A percentile compares a stretch with the other conserved stretches of the same genome.
Conservation (phyloP, 2,113 vertebrate genomes). For the Vulpes vulpes region DNA sequence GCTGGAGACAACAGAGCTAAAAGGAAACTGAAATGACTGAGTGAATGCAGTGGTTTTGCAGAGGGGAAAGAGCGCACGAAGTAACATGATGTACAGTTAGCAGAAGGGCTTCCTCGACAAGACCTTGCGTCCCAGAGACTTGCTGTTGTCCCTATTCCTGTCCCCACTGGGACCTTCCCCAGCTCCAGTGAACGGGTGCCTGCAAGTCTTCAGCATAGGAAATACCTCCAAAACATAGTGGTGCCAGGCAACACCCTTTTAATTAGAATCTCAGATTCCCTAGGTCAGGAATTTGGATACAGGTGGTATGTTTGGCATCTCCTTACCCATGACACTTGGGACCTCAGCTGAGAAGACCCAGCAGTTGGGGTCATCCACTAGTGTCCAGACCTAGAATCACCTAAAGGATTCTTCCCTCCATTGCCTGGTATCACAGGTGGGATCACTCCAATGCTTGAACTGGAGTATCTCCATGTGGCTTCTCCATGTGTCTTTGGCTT, state of each 20-base stretch:
- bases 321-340: neutral
- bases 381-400: neutral
- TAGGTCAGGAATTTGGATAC: neutral
- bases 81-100: fast-evolving
- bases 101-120: fast-evolving
- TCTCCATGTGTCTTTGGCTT: neutral
- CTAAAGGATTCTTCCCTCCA: neutral
- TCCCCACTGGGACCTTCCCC: no score
- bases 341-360: neutral
- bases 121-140: no score
- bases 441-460: neutral
- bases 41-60: neutral
- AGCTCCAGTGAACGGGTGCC: neutral
- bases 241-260: no score
- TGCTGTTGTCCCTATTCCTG: neutral
- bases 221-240: neutral
- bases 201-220: fast-evolving
- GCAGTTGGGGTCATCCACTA: neutral
- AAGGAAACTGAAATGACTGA: neutral
- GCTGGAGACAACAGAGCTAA: no score
- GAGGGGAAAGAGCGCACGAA: neutral
- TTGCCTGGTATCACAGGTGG: neutral
- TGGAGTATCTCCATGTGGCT: neutral
- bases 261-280: neutral
- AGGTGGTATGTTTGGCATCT: fast-evolving